These are phyloP conservation scores for Poeciliopsis retropinna DNA, from an alignment of 2,113 vertebrate genomes.

Conservation along the genomic window DNA sequence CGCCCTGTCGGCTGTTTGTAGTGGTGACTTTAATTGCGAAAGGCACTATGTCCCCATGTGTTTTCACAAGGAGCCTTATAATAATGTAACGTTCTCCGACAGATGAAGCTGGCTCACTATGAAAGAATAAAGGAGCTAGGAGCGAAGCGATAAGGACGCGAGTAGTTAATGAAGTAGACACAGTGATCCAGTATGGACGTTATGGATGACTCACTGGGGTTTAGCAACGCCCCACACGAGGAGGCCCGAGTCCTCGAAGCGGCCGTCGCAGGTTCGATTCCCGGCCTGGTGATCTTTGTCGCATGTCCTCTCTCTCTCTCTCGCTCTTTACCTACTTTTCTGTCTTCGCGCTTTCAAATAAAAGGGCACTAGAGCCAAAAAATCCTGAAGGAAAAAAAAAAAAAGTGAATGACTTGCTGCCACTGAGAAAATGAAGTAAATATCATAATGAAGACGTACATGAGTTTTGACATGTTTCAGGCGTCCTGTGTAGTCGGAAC, in stretches of 20 bases:
- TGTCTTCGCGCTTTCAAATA: no score
- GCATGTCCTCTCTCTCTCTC: no score
- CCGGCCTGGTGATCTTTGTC: no score
- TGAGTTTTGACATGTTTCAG: no score
- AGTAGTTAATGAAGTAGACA: neutral
- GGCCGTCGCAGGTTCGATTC: no score
- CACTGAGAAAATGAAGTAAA: neutral
- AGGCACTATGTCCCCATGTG: slow-evolving; percentile 36
- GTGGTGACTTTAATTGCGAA: slow-evolving; percentile 66
- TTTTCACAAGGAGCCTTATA: slow-evolving; percentile 55
- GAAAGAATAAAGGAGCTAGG: slow-evolving; percentile 24
- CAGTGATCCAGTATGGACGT: neutral
- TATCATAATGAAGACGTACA: no score
- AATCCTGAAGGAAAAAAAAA: no score
- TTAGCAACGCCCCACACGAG: no score
- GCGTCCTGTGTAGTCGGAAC: no score
- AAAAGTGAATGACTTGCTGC: neutral
- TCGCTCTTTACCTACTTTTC: no score
- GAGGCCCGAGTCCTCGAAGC: no score
- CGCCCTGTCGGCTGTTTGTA: slow-evolving; percentile 66
- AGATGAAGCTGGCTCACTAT: slow-evolving; percentile 13
- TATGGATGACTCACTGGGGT: neutral
- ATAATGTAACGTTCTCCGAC: slow-evolving; percentile 27
- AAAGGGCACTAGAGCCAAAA: no score
- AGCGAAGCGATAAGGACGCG: neutral